Conservation (phyloP, 2,888 invertebrate genomes). For the Chironomus riparius region DNA sequence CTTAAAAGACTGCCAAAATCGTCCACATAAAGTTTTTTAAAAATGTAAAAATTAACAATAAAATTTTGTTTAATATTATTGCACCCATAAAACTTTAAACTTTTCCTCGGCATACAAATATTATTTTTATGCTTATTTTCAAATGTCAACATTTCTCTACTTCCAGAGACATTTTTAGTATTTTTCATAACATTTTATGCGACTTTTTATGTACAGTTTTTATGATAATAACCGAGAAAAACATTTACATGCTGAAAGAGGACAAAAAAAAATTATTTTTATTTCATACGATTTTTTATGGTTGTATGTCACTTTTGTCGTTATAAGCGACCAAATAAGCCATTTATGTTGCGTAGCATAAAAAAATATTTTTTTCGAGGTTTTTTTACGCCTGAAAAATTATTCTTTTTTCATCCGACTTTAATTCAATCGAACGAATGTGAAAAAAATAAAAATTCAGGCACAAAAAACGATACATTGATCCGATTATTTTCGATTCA, state of each 20-base stretch:
- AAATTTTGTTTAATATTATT: too few species aligned
- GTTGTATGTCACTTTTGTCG: conserved; percentile 9
- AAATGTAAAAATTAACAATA: too few species aligned
- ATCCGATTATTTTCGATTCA: conserved; percentile 14
- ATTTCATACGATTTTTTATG: conserved; percentile 21
- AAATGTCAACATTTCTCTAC: background rate
- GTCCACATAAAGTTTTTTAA: too few species aligned
- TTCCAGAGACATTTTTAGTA: background rate
- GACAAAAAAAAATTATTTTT: conserved; percentile 9
- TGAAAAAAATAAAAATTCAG: background rate
- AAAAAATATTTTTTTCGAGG: background rate
- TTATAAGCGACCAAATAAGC: background rate
- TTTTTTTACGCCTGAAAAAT: background rate
- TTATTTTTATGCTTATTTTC: too few species aligned
- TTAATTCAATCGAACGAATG: background rate
- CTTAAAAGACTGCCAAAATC: too few species aligned
- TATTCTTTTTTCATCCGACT: background rate
- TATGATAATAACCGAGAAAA: background rate
- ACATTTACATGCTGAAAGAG: background rate
- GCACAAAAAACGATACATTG: background rate
- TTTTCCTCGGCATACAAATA: too few species aligned
- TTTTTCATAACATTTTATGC: conserved; percentile 7
- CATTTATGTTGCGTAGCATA: background rate
- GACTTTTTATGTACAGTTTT: conserved; percentile 20
- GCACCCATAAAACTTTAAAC: too few species aligned